These are phyloP conservation scores for Spodoptera litura DNA, from an alignment of 1,140 invertebrate species.

Conservation along the genomic window DNA sequence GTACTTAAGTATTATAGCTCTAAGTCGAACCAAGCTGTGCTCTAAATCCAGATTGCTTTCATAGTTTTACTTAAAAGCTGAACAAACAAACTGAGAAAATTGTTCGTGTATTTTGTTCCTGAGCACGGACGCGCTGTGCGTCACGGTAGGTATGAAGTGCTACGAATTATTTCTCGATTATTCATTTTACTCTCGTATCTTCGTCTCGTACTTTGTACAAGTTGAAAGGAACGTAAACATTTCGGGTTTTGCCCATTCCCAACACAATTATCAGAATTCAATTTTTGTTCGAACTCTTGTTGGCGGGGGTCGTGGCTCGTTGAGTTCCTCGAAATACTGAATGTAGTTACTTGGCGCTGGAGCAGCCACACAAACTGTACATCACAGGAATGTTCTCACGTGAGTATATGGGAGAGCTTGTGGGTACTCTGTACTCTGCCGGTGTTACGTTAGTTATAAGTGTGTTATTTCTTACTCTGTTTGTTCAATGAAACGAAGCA, in stretches of 20 bases:
- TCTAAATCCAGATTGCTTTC: conserved; percentile 34
- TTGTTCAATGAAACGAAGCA: no score
- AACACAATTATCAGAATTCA: conserved; percentile 39
- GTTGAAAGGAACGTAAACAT: conserved; percentile 5
- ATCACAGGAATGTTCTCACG: not conserved
- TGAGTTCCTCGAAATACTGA: conserved; percentile 24
- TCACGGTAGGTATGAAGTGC: no score
- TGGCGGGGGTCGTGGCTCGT: not conserved
- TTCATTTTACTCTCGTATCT: conserved; percentile 8
- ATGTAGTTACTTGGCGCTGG: conserved; percentile 11
- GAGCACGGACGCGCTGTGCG: not conserved
- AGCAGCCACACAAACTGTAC: conserved; percentile 10
- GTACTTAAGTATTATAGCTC: not conserved
- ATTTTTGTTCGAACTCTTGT: conserved; percentile 9
- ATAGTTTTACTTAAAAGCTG: conserved; percentile 30
- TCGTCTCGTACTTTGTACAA: not conserved
- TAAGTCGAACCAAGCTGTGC: not conserved
- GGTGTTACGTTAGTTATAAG: no score
- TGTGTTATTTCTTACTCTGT: not conserved
- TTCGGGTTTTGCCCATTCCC: conserved; percentile 1
- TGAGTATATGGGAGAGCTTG: not conserved
- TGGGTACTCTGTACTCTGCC: not conserved
- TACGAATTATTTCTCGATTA: conserved; percentile 14
- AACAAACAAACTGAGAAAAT: conserved; percentile 30
- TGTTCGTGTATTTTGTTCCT: not conserved